These are phyloP conservation scores for Halyomorpha halys DNA, from an alignment of 1,140 invertebrate species.

Conservation along the genomic window DNA sequence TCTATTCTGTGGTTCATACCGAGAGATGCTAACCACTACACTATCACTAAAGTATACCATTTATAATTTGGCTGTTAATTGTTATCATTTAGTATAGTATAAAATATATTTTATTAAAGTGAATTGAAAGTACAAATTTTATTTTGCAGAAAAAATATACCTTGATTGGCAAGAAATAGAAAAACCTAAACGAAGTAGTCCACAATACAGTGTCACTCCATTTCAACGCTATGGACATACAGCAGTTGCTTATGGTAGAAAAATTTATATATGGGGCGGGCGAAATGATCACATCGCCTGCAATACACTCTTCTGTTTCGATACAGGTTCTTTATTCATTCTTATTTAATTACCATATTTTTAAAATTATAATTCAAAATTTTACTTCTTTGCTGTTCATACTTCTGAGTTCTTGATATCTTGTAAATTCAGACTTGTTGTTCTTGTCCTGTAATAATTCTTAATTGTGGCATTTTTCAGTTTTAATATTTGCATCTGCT, in stretches of 20 bases:
- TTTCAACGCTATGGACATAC: constrained; percentile 77
- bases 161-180: constrained; percentile 40
- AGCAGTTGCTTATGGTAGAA: constrained; percentile 61
- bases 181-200: constrained; percentile 30
- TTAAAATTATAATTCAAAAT: too few relatives aligned
- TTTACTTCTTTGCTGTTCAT: too few relatives aligned
- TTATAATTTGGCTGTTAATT: neutral
- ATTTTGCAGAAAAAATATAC: constrained; percentile 36
- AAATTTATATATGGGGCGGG: constrained; percentile 82
- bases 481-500: too few relatives aligned
- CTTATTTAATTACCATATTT: too few relatives aligned
- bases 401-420: too few relatives aligned
- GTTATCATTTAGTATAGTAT: neutral
- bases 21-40: too few relatives aligned
- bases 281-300: constrained; percentile 73
- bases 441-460: too few relatives aligned
- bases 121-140: constrained; percentile 9
- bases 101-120: neutral
- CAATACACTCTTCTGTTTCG: constrained; percentile 66
- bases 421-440: too few relatives aligned
- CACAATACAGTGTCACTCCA: constrained; percentile 35
- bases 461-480: too few relatives aligned
- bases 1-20: too few relatives aligned
- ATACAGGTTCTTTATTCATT: constrained; percentile 44
- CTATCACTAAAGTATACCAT: too few relatives aligned